Conservation (phyloP, 2,797 vertebrate species). For the Coccyzus lansbergi region DNA sequence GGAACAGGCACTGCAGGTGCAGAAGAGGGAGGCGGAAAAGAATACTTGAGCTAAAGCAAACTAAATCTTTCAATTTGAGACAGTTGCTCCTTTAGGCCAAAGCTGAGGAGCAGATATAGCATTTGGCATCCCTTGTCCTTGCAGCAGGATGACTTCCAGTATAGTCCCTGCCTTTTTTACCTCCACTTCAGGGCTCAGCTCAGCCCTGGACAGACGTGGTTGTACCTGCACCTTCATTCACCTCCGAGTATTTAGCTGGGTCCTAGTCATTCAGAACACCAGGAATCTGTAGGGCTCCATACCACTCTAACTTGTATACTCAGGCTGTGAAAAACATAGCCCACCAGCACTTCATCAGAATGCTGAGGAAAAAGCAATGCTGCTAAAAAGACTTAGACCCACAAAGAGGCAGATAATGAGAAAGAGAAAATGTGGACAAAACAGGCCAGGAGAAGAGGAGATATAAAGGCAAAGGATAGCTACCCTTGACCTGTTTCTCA, state of each 20-base stretch:
- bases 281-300: not conserved
- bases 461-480: not conserved
- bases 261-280: not conserved
- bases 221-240: not conserved
- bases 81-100: not conserved
- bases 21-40: not conserved
- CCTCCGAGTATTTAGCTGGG: not conserved
- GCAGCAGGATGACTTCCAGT: not conserved
- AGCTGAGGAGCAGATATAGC: not conserved
- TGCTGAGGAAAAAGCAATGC: not conserved
- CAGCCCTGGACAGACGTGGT: not conserved
- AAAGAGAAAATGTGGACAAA: not conserved
- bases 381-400: not conserved
- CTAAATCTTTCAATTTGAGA: not conserved
- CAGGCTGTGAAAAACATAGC: accelerated
- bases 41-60: not conserved
- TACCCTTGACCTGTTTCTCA: not conserved
- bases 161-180: not conserved
- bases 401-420: not conserved
- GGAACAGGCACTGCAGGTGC: not conserved
- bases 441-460: not conserved
- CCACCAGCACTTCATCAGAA: not conserved
- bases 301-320: accelerated
- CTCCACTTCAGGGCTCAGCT: not conserved
- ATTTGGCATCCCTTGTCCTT: not conserved